These are phyloP conservation scores for Tetragonula carbonaria DNA, from an alignment of 2,888 invertebrate species.

Conservation along the genomic window DNA sequence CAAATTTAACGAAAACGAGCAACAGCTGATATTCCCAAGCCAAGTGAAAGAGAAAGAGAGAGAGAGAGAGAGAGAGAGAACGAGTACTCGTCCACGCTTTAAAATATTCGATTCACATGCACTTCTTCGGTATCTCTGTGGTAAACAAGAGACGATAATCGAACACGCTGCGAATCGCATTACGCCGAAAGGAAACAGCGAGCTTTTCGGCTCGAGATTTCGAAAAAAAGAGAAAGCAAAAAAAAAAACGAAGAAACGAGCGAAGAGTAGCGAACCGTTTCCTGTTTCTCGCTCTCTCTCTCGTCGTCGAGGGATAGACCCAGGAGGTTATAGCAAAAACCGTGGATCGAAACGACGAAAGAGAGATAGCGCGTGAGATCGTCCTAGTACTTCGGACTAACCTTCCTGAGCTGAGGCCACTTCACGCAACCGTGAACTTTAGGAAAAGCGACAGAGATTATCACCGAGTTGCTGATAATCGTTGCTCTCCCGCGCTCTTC, in stretches of 20 bases:
- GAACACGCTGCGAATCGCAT: too few species aligned
- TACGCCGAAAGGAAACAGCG: too few species aligned
- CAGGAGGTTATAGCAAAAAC: neutral
- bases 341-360: neutral
- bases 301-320: neutral
- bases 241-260: too few species aligned
- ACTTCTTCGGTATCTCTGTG: neutral
- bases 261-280: too few species aligned
- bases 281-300: too few species aligned
- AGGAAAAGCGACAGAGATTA: conserved; percentile 67
- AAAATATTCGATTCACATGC: neutral
- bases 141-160: conserved; percentile 8
- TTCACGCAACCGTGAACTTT: conserved; percentile 71
- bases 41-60: too few species aligned
- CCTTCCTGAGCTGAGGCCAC: conserved; percentile 58
- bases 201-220: too few species aligned
- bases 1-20: too few species aligned
- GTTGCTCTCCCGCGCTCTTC: conserved; percentile 16
- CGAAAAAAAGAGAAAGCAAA: too few species aligned
- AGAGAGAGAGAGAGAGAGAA: too few species aligned
- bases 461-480: conserved; percentile 64
- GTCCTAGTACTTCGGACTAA: conserved; percentile 66
- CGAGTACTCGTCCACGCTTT: neutral
- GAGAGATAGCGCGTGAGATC: conserved; percentile 35
- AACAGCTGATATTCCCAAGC: too few species aligned